Evolutionary conservation across 2,888 invertebrate species (phyloP).

Genomic region (Synergus umbraculus): DNA sequence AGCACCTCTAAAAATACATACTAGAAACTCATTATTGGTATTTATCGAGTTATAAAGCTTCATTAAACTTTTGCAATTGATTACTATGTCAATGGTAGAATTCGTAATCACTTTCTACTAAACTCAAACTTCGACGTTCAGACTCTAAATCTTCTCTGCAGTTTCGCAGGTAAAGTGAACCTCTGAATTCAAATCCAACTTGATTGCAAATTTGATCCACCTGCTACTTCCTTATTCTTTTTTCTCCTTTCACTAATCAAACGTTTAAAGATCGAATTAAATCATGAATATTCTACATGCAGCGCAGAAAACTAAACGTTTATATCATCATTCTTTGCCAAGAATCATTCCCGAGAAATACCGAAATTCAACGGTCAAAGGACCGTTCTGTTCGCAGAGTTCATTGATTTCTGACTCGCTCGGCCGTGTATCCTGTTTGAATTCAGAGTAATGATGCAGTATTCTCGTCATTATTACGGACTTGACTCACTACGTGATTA

Average conservation of each 20-base stretch:
- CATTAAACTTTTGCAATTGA: conserved; percentile 67
- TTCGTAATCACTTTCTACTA: conserved; percentile 63
- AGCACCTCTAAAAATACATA: conserved; percentile 6
- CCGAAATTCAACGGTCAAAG: conserved; percentile 33
- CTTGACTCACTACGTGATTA: conserved; percentile 13
- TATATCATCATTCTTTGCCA: conserved; percentile 1
- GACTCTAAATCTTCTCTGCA: conserved; percentile 43
- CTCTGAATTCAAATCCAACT: conserved; percentile 3
- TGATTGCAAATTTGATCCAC: conserved; percentile 11
- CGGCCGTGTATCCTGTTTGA: conserved; percentile 32
- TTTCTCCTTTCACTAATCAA: conserved; percentile 31
- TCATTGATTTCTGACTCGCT: conserved; percentile 28
- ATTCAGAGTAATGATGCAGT: conserved; percentile 18
- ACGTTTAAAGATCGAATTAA: conserved; percentile 19
- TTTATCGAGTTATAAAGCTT: conserved; percentile 50
- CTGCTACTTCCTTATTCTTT: not conserved
- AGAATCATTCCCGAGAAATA: conserved; percentile 23
- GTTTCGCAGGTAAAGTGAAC: conserved; percentile 12
- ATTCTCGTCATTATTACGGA: conserved; percentile 5
- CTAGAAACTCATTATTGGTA: conserved; percentile 17
- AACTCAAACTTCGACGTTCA: conserved; percentile 62
- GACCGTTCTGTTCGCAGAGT: conserved; percentile 26
- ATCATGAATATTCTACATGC: conserved; percentile 13
- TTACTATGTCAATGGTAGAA: conserved; percentile 56
- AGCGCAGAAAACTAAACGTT: not conserved